Percentiles rank a stretch among this genome's conserved stretches.
Evolutionary conservation across 2,797 vertebrate species (phyloP).

Genomic region (Hephaestus fuliginosus): DNA sequence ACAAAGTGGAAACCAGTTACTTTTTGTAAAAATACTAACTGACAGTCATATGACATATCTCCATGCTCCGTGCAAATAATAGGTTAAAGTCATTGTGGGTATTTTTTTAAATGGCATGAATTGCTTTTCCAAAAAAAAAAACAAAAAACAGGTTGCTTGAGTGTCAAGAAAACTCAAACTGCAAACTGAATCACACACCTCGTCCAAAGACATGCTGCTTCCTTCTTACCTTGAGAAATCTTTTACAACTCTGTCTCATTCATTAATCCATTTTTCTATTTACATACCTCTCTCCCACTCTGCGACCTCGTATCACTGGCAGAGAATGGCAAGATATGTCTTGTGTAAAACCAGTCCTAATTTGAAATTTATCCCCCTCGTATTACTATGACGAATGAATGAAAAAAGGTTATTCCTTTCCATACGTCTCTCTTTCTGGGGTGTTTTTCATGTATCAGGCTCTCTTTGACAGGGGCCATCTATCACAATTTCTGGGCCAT

Average conservation of each 20-base stretch:
- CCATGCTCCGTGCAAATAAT: neutral
- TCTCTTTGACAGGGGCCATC: constrained; percentile 57
- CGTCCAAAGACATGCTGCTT: neutral
- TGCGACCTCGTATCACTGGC: constrained; percentile 10
- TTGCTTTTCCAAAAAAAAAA: too few species aligned
- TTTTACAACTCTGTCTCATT: neutral
- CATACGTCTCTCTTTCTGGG: constrained; percentile 26
- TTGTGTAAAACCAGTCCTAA: neutral
- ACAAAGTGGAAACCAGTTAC: neutral
- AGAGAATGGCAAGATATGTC: constrained; percentile 24
- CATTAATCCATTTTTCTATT: neutral
- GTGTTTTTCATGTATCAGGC: constrained; percentile 49
- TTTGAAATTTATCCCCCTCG: constrained; percentile 20
- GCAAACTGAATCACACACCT: neutral
- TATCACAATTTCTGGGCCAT: constrained; percentile 65
- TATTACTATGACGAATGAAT: constrained; percentile 2
- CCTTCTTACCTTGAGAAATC: neutral
- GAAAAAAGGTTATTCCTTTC: constrained; percentile 7
- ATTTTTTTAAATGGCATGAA: too few species aligned
- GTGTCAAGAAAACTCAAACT: neutral
- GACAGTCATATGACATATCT: neutral
- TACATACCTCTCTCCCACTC: neutral
- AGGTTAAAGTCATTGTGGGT: neutral
- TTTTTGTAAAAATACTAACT: neutral
- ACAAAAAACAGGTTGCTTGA: neutral